Evolutionary conservation across 2,797 vertebrate genomes (phyloP).

Genomic region (Telmatherina bonti): DNA sequence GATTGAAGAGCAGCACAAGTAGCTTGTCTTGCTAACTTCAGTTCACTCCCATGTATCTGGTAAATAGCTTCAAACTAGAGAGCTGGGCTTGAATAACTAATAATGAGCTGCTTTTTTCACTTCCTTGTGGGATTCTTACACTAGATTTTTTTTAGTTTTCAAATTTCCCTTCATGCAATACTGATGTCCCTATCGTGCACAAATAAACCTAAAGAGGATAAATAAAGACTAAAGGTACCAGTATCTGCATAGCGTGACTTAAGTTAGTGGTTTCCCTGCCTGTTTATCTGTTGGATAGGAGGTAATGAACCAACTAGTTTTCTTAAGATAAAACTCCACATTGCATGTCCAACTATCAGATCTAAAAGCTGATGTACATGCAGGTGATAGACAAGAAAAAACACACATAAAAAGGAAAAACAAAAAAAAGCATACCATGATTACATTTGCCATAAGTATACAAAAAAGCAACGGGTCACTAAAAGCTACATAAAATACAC

Average conservation of each 20-base stretch:
- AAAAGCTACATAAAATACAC: not conserved
- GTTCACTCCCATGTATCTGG: not conserved
- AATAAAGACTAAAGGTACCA: not conserved
- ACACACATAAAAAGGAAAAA: not conserved
- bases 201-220: not conserved
- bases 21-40: not conserved
- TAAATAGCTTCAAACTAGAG: not conserved
- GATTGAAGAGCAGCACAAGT: not conserved
- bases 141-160: too few species aligned
- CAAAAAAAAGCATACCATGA: not conserved
- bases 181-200: not conserved
- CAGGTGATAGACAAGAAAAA: not conserved
- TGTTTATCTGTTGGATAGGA: not conserved
- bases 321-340: not conserved
- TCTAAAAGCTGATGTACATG: not conserved
- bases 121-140: not conserved
- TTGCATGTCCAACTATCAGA: not conserved
- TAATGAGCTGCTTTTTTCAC: not conserved
- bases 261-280: not conserved
- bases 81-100: not conserved
- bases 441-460: not conserved
- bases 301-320: constrained; percentile 1
- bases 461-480: not conserved
- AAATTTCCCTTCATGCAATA: too few species aligned
- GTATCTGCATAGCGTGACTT: not conserved